These are phyloP conservation scores for Trichomalopsis sarcophagae DNA, from an alignment of 1,140 invertebrate genomes.

Conservation along the genomic window DNA sequence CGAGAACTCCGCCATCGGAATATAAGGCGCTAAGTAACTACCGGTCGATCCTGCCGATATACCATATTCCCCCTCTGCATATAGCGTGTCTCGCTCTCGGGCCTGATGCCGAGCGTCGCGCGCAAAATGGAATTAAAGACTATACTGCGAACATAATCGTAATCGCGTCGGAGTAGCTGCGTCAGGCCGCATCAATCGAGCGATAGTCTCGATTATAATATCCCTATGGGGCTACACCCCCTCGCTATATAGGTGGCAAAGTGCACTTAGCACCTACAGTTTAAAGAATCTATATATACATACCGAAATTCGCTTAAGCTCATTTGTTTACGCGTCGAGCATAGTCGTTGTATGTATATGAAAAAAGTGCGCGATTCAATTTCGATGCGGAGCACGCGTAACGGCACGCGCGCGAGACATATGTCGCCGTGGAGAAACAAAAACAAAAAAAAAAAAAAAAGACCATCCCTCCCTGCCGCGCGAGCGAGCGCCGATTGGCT, in stretches of 20 bases:
- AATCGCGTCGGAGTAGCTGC: too few species aligned
- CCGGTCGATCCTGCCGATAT: constrained; percentile 67
- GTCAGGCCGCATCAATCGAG: too few species aligned
- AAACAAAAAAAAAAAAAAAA: neutral
- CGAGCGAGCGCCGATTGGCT: neutral
- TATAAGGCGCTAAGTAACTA: constrained; percentile 73
- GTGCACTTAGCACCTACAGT: constrained; percentile 26
- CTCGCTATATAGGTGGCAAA: neutral
- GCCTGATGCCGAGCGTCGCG: too few species aligned
- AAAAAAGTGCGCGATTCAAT: constrained; percentile 15
- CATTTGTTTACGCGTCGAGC: too few species aligned
- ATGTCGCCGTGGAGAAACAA: neutral
- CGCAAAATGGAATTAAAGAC: too few species aligned
- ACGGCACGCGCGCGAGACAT: neutral
- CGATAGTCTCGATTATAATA: constrained; percentile 27
- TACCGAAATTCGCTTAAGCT: neutral
- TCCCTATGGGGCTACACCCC: neutral
- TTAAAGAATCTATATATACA: neutral
- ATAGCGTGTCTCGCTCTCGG: too few species aligned
- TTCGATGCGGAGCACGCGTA: neutral
- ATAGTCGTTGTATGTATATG: too few species aligned
- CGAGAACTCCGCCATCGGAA: constrained; percentile 63
- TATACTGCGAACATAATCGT: too few species aligned
- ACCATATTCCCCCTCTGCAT: constrained; percentile 43
- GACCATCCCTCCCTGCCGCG: neutral